Percentiles rank a stretch among this genome's conserved stretches.
phyloP scores from a whole-genome alignment of 2,797 vertebrate genomes.

The Cetoscarus ocellatus region DNA sequence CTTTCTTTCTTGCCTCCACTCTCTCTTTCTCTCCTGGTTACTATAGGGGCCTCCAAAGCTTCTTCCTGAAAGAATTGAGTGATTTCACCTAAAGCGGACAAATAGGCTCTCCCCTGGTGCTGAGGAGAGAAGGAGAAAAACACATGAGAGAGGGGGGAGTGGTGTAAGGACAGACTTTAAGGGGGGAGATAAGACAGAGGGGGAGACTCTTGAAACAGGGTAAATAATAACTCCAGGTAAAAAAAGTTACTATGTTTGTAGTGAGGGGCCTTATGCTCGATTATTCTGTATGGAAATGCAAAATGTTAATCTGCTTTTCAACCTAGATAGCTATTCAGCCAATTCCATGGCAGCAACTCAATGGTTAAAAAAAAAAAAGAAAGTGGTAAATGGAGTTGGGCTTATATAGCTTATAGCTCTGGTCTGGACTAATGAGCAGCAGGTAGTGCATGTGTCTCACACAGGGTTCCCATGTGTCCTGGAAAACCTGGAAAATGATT shows the following conservation, averaged over 20 bases:
- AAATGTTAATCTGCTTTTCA: too few species aligned
- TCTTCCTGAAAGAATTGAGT: slow-evolving; percentile 96
- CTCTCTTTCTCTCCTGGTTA: slow-evolving; percentile 46
- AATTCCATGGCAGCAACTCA: too few species aligned
- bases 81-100: slow-evolving; percentile 98
- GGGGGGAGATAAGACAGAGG: slow-evolving; percentile 28
- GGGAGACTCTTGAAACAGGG: slow-evolving; percentile 44
- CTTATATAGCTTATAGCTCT: too few species aligned
- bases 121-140: slow-evolving; percentile 70
- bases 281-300: slow-evolving; percentile 33
- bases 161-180: slow-evolving; percentile 40
- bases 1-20: slow-evolving; percentile 15
- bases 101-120: slow-evolving; percentile 90
- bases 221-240: slow-evolving; percentile 53
- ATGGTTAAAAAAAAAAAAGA: too few species aligned
- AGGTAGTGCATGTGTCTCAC: too few species aligned
- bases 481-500: too few species aligned
- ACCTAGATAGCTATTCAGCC: too few species aligned
- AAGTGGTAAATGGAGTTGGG: too few species aligned
- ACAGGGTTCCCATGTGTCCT: too few species aligned
- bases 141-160: slow-evolving; percentile 17
- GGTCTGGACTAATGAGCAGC: too few species aligned
- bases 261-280: slow-evolving; percentile 55
- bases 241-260: slow-evolving; percentile 53
- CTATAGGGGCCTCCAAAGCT: slow-evolving; percentile 88